Conservation (phyloP, 2,113 vertebrate species). For the Serinus canaria region DNA sequence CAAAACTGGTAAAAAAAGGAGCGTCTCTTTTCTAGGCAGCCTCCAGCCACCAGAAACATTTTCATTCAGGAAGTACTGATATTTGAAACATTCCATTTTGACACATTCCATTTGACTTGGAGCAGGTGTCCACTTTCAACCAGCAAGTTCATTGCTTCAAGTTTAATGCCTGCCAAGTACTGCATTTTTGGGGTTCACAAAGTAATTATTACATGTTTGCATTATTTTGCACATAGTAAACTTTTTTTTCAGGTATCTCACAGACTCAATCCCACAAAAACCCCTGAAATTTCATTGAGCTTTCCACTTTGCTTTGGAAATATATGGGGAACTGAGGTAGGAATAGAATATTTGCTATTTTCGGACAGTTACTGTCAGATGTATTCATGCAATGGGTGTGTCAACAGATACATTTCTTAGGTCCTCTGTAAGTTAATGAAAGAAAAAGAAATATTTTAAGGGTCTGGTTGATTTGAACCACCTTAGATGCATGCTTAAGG, state of each 20-base stretch:
- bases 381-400: not conserved
- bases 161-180: not conserved
- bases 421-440: not conserved
- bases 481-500: not conserved
- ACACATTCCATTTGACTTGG: not conserved
- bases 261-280: rapidly evolving
- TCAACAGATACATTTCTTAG: not conserved
- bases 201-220: not conserved
- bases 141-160: not conserved
- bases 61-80: not conserved
- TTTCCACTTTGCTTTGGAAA: not conserved
- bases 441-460: not conserved
- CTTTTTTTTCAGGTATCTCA: not conserved
- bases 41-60: not conserved
- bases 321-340: not conserved
- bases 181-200: not conserved
- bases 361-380: not conserved
- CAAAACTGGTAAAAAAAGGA: not conserved
- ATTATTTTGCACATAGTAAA: not conserved
- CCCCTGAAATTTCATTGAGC: not conserved
- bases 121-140: not conserved
- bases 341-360: not conserved
- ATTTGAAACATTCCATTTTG: not conserved
- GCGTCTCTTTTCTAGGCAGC: not conserved
- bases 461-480: not conserved